Percentiles rank a stretch among this genome's conserved stretches.
phyloP scores from a whole-genome alignment of 2,888 invertebrate species.

The Drosophila basisetae region DNA sequence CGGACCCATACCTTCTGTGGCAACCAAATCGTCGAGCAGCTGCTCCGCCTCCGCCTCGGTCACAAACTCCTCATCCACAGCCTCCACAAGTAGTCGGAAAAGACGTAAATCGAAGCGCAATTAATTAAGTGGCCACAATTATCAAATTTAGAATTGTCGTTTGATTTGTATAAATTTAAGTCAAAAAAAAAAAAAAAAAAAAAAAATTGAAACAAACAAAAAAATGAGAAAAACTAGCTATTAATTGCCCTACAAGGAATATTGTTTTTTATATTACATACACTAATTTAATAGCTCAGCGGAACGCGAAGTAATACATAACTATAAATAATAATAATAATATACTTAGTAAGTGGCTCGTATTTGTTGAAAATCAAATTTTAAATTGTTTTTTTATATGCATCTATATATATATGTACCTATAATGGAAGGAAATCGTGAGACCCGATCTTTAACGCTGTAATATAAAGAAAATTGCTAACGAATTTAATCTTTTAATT shows the following conservation, averaged over 20 bases:
- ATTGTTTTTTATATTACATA: conserved; percentile 68
- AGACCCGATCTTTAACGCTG: conserved; percentile 54
- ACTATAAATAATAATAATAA: conserved; percentile 43
- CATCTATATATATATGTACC: conserved; percentile 45
- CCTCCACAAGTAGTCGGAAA: conserved; percentile 71
- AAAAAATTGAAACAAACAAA: conserved; percentile 24
- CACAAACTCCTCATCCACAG: conserved; percentile 27
- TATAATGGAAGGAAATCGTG: conserved; percentile 27
- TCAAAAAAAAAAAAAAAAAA: conserved; percentile 33
- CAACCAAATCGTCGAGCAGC: conserved; percentile 20
- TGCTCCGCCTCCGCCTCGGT: conserved; percentile 6
- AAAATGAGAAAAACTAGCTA: conserved; percentile 46
- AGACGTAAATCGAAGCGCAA: conserved; percentile 82
- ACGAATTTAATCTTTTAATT: conserved; percentile 72
- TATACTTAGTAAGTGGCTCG: conserved; percentile 62
- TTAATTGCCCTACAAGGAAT: conserved; percentile 64
- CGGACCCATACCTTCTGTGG: conserved; percentile 22
- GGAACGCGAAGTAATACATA: conserved; percentile 47
- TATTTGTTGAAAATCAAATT: conserved; percentile 69
- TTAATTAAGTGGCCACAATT: conserved; percentile 44
- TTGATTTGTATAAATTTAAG: conserved; percentile 68
- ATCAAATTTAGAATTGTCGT: conserved; percentile 33
- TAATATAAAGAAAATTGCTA: conserved; percentile 72
- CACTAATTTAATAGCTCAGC: conserved; percentile 65
- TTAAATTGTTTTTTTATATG: conserved; percentile 73